Evolutionary conservation across 2,797 vertebrate species (phyloP).

Genomic region (Hipposideros larvatus): DNA sequence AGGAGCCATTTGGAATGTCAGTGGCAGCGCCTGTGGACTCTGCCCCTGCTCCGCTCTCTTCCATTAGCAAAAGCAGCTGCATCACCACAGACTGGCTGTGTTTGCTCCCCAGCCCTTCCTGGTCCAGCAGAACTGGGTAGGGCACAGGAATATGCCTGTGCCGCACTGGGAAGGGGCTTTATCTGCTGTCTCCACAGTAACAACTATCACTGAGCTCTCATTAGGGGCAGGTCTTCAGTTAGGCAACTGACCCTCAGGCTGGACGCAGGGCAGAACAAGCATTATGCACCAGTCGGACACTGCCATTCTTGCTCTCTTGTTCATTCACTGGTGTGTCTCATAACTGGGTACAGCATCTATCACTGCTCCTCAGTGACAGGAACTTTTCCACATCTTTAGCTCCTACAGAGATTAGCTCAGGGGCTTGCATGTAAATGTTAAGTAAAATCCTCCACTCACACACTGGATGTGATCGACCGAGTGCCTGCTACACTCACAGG

Average conservation of each 20-base stretch:
- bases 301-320: background rate
- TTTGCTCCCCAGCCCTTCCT: background rate
- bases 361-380: background rate
- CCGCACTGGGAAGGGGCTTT: background rate
- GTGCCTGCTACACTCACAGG: background rate
- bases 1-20: background rate
- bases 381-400: background rate
- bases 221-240: background rate
- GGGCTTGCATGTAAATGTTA: background rate
- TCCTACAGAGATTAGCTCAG: background rate
- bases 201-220: background rate
- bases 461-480: background rate
- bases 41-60: background rate
- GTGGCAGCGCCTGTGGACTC: background rate
- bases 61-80: background rate
- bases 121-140: background rate
- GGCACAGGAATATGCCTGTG: background rate
- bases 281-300: background rate
- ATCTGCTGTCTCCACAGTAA: background rate
- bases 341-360: background rate
- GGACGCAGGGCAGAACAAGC: background rate
- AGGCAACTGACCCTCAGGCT: background rate
- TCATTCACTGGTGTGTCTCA: background rate
- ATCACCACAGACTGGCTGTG: background rate
- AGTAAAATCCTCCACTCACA: background rate